Conservation (phyloP, 2,888 invertebrate species). For the Entomobrya proxima region DNA sequence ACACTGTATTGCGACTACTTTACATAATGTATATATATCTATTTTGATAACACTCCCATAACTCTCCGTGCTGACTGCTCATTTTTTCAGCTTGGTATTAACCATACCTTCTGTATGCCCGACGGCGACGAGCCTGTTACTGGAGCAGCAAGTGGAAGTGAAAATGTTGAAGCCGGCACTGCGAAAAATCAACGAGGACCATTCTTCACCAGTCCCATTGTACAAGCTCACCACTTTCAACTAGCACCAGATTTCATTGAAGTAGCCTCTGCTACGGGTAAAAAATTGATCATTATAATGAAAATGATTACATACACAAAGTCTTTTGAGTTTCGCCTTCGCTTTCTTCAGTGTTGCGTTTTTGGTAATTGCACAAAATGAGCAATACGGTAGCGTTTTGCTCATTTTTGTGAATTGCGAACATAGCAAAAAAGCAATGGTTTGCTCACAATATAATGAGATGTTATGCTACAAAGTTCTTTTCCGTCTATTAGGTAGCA, state of each 20-base stretch:
- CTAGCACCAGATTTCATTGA: constrained; percentile 63
- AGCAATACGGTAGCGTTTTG: too few species aligned
- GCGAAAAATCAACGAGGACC: constrained; percentile 56
- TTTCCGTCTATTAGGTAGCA: too few species aligned
- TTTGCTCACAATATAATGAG: too few species aligned
- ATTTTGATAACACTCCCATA: not conserved
- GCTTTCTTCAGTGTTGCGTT: too few species aligned
- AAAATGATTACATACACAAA: not conserved
- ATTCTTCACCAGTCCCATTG: constrained; percentile 67
- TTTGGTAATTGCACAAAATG: too few species aligned
- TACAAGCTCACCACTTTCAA: constrained; percentile 70
- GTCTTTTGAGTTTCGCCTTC: too few species aligned
- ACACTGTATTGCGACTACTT: not conserved
- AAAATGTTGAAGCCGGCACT: not conserved
- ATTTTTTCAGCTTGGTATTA: constrained; percentile 65
- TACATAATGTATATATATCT: not conserved
- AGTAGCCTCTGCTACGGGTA: constrained; percentile 72
- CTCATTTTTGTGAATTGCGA: too few species aligned
- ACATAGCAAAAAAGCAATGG: too few species aligned
- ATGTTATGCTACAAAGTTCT: too few species aligned
- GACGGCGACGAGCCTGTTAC: constrained; percentile 37
- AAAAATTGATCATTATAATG: not conserved
- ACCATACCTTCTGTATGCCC: constrained; percentile 69
- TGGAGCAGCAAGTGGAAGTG: not conserved
- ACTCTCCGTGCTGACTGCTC: not conserved